Evolutionary conservation across 2,888 invertebrate species (phyloP), one percentile per base, ranked within the genome.

Genomic region (Himalopsyche anomala): DNA sequence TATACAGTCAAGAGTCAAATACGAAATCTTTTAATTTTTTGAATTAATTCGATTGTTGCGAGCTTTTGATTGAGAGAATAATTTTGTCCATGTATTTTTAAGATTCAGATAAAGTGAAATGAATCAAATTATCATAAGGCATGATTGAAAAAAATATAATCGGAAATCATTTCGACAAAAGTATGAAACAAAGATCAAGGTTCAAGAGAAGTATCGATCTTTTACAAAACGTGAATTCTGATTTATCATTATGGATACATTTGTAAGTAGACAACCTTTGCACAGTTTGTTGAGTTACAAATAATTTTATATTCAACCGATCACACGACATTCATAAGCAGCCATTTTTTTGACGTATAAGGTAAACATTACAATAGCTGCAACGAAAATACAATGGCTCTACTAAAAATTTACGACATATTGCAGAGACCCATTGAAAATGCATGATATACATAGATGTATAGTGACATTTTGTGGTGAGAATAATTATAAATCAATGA

Each of bases 1-100:
- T 74, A 11, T 19, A 11, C 38, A 74, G 74, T 38, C 74, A 74
- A 74, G 36, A 74, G 74, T 38, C 74, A 74, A 74, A 74, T 28
- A 74, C 38, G 74, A 74, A 74, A 38, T 74, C 38, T 28, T 74
- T 74, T 74, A 74, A 74, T 74, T 74, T 12, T 15, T 36, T 15
- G 74, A 36, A 74, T 74, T 74, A 74, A 74, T 74, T 36, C 36
- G 5, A 36, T 38, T 38, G 74, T 74, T 74, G 74, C 28, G 12
- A 36, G 11, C 28, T 74, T 74, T 74, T 36, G 4, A 74, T 74
- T 74, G 74, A 36, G 36, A 0, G 3, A 74, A 0, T 8, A 74
- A 74, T 15, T 62, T 62, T 19, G 28, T 62, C 8, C 11, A 19
- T 15, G 62, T 9, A 62, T 62, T 19, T 74, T 74, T 36, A 4